These are phyloP conservation scores for Apistogramma diplotaenia DNA, from an alignment of 2,113 vertebrate genomes.

Conservation along the genomic window DNA sequence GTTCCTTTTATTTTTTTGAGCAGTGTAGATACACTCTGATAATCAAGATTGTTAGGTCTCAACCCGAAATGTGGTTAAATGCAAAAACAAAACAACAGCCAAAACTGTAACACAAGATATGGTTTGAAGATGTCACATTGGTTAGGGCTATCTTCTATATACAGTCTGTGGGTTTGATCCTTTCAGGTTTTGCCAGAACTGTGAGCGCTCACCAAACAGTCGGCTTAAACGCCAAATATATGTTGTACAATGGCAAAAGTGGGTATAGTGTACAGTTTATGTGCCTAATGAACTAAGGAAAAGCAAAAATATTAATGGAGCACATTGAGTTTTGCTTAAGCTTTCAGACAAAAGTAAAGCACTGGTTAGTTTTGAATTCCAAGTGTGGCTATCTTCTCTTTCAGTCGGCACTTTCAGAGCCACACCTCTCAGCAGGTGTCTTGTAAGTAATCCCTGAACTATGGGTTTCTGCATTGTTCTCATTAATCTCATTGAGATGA, in stretches of 20 bases:
- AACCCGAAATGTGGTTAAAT: too few species aligned
- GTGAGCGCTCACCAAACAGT: too few species aligned
- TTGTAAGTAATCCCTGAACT: background rate
- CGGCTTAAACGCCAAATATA: background rate
- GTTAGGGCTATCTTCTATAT: background rate
- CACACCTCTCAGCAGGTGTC: background rate
- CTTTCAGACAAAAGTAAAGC: background rate
- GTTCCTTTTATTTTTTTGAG: too few species aligned
- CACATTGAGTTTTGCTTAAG: background rate
- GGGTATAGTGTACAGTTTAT: background rate
- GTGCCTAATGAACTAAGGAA: background rate
- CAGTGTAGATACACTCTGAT: too few species aligned
- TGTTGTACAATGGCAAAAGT: background rate
- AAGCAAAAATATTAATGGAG: background rate
- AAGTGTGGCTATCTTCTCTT: background rate
- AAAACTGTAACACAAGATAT: too few species aligned
- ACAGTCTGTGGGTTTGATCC: background rate
- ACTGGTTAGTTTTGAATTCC: background rate
- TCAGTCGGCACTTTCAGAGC: background rate
- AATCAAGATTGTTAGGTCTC: too few species aligned
- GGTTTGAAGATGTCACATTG: too few species aligned
- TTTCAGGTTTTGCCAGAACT: background rate
- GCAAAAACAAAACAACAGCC: too few species aligned
- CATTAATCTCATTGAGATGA: constrained; percentile 36
- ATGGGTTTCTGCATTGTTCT: background rate